phyloP scores from a whole-genome alignment of 2,888 invertebrate species.

The Habrosyne pyritoides region DNA sequence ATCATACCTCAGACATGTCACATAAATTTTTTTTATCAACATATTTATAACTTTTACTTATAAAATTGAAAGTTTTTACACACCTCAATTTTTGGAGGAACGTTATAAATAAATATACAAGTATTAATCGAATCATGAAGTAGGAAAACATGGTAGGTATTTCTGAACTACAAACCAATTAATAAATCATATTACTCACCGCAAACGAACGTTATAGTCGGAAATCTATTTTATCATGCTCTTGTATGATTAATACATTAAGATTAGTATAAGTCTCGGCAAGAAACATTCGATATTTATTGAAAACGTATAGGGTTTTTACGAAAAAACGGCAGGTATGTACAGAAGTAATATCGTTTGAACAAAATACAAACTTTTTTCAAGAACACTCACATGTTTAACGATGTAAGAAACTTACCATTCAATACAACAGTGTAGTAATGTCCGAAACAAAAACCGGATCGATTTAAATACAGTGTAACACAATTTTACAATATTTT shows the following conservation, averaged over 20 bases:
- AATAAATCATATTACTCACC: slow-evolving; percentile 3
- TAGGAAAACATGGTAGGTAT: not conserved
- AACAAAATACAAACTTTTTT: not conserved
- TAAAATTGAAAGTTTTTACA: no score
- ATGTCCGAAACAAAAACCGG: slow-evolving; percentile 30
- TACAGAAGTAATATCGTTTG: no score
- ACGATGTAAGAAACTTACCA: slow-evolving; percentile 40
- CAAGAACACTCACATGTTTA: not conserved
- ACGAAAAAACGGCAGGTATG: not conserved
- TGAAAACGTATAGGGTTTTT: not conserved
- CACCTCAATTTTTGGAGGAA: no score
- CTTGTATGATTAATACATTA: not conserved
- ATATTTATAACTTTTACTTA: no score
- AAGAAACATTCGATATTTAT: not conserved
- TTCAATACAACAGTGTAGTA: slow-evolving; percentile 27
- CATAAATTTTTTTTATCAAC: not conserved
- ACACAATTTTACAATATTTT: slow-evolving; percentile 17
- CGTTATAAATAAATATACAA: no score
- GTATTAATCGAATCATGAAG: no score
- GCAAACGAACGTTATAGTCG: not conserved
- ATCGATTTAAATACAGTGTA: slow-evolving; percentile 23
- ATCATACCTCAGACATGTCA: not conserved
- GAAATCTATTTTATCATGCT: not conserved
- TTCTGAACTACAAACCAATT: not conserved
- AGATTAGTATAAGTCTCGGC: not conserved